Base-by-base conservation (phyloP, 2,888 invertebrate genomes). In the Sarcophaga variegata region DNA sequence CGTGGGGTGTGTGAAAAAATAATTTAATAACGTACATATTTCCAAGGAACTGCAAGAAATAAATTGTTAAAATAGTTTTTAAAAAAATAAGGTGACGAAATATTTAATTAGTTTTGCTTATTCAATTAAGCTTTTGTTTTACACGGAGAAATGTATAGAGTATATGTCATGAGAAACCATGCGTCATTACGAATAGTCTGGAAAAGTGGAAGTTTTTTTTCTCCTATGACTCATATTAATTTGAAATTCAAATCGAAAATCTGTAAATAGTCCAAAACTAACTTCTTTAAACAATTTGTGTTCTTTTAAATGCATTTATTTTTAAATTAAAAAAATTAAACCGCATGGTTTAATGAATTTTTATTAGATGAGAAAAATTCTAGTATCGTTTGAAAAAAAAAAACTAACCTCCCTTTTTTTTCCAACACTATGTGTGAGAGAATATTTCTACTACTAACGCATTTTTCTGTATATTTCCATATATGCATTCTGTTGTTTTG, bases 1-100 rank as follows among this genome's bases (percentile, higher is more conserved):
- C 83, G 83, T 83, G 86, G 83, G 83, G 74, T 70, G 17, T 14
- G 20, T 14, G 62, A 2, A 80, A 20, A 22, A 17, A 20, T 47
- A 63, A 37, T 72, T 20, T 22, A 59, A 60, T n/a, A 47, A 14
- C 5, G 14, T 49, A 63, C 45, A 22, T 47, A 12, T 25, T 54
- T 64, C n/a, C 4, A 45, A 60, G 17, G 17, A 63, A 63, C 47
- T 27, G 22, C 6, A 14, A 37, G 45, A 37, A 37, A 37, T 37
- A 37, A 2, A 11, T 27, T 64, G 64, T 64, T 17, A 25, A 20
- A 37, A 37, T 54, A 17, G 54, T 54, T 54, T 54, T 37, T 37
- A 8, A 6, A 8, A 20, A 22, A 27, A 20, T 22, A 64, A 3
- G 6, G 22, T 64, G 54, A 62, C 22, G 62, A n/a, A 54, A 54